These are phyloP conservation scores for Zosterops japonicus DNA, from an alignment of 2,113 vertebrate species.

Conservation along the genomic window DNA sequence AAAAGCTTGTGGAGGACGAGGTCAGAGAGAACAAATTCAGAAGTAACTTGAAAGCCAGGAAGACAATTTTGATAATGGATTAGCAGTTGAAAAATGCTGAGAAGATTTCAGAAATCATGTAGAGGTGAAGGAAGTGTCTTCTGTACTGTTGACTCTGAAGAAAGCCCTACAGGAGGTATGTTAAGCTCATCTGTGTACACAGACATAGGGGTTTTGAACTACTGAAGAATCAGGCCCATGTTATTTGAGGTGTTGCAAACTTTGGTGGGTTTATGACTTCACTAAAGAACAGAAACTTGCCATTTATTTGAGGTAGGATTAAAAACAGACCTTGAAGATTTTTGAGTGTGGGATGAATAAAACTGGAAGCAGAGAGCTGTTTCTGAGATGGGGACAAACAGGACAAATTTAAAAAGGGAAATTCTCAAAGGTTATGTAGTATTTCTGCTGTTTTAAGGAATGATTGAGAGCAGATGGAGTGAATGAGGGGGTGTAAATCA, in stretches of 20 bases:
- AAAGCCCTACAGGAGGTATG: background rate
- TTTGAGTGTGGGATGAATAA: background rate
- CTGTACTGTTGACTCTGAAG: background rate
- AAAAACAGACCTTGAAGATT: background rate
- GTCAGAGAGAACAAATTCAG: background rate
- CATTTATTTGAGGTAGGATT: background rate
- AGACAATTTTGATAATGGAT: background rate
- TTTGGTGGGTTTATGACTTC: background rate
- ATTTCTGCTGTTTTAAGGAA: background rate
- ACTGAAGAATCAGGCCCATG: background rate
- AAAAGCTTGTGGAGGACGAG: background rate
- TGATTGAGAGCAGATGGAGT: background rate
- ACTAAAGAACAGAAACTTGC: background rate
- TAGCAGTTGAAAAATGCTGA: background rate
- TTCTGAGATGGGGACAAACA: background rate
- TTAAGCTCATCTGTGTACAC: background rate
- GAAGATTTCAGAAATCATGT: background rate
- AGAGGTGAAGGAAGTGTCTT: background rate
- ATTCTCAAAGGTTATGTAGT: background rate
- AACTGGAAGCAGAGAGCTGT: background rate
- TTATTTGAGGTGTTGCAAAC: background rate
- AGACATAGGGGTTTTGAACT: background rate
- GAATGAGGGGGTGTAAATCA: background rate
- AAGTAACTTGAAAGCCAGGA: background rate
- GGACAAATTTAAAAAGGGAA: background rate